Percentiles rank a stretch among this genome's conserved stretches.
Evolutionary conservation across 2,888 invertebrate genomes (phyloP).

Genomic region (Callyntrura guangdongensis): DNA sequence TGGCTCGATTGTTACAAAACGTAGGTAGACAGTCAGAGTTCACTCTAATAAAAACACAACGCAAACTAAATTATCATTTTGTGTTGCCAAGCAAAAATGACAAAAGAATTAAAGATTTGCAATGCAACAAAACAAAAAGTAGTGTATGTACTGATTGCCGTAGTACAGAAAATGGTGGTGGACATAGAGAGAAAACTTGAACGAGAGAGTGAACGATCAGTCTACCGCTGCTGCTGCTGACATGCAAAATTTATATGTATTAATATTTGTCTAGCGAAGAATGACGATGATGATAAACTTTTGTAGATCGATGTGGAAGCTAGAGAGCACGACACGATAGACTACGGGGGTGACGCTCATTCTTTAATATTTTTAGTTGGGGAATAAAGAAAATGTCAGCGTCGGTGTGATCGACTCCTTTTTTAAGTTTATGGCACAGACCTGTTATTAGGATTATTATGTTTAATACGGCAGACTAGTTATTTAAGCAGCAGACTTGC

Average conservation of each 20-base stretch:
- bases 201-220: not conserved
- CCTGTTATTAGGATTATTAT: no score
- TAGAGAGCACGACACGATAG: not conserved
- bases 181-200: not conserved
- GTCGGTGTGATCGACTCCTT: conserved; percentile 51
- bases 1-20: not conserved
- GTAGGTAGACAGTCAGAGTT: not conserved
- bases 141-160: not conserved
- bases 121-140: not conserved
- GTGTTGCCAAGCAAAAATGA: not conserved
- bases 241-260: conserved; percentile 21
- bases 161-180: not conserved
- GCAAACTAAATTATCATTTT: not conserved
- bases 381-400: conserved; percentile 68
- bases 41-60: not conserved
- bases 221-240: conserved; percentile 1
- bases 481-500: no score
- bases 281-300: not conserved
- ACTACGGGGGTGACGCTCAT: not conserved
- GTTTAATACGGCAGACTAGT: no score
- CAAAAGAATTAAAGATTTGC: not conserved
- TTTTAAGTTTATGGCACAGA: not conserved
- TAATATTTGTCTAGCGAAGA: not conserved
- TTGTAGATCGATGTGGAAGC: not conserved
- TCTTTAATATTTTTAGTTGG: conserved; percentile 28